Conservation (phyloP, 1,140 invertebrate species). For the Adelges cooleyi region DNA sequence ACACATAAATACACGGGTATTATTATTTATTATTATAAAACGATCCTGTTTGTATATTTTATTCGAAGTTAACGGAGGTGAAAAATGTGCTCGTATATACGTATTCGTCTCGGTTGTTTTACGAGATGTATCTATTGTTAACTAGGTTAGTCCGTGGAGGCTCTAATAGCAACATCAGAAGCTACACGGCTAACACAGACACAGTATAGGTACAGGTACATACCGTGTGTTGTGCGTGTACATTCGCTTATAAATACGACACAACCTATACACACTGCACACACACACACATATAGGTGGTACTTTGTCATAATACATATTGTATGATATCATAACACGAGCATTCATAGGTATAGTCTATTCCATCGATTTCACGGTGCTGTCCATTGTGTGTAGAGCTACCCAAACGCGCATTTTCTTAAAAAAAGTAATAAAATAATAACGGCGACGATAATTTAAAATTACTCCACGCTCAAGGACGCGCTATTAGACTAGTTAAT, state of each 20-base stretch:
- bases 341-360: slow-evolving; percentile 15
- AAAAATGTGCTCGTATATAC: slow-evolving; percentile 2
- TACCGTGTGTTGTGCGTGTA: too few species aligned
- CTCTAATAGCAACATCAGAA: neutral
- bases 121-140: slow-evolving; percentile 25
- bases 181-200: too few species aligned
- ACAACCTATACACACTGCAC: neutral
- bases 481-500: slow-evolving; percentile 18
- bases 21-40: too few species aligned
- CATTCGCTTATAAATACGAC: too few species aligned
- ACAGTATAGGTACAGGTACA: too few species aligned
- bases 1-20: too few species aligned
- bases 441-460: slow-evolving; percentile 8
- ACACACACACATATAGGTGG: too few species aligned
- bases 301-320: too few species aligned
- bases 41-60: too few species aligned
- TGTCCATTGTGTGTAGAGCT: slow-evolving; percentile 18
- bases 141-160: slow-evolving; percentile 11
- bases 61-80: slow-evolving; percentile 21
- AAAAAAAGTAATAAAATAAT: neutral
- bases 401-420: neutral
- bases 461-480: slow-evolving; percentile 27
- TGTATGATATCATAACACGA: neutral
- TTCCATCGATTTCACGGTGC: slow-evolving; percentile 25
- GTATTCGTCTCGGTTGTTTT: slow-evolving; percentile 25